Percentiles rank a stretch among this genome's conserved stretches.
These are phyloP conservation scores for Cosmia pyralina DNA, from an alignment of 2,888 invertebrate species.

Conservation along the genomic window DNA sequence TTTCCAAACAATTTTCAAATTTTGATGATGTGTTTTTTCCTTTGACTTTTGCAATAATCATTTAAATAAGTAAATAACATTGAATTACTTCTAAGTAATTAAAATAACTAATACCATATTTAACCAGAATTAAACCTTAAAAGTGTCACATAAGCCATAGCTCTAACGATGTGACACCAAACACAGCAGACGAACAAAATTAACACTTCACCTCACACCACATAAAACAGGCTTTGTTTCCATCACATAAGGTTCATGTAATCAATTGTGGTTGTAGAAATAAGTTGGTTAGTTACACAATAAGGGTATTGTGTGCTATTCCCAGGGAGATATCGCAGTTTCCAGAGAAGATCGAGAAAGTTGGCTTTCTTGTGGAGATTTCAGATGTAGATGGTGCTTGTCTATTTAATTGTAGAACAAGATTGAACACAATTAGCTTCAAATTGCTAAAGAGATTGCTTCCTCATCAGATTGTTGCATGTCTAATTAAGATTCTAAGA, in stretches of 20 bases:
- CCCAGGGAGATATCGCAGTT: constrained; percentile 74
- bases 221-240: constrained; percentile 16
- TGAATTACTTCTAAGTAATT: not conserved
- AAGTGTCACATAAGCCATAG: constrained; percentile 60
- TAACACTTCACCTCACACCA: not conserved
- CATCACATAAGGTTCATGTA: constrained; percentile 18
- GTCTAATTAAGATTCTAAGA: constrained; percentile 11
- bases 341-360: constrained; percentile 73
- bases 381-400: constrained; percentile 65
- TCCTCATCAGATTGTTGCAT: constrained; percentile 56
- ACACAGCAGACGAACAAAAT: constrained; percentile 26
- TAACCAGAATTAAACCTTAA: constrained; percentile 43
- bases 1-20: not conserved
- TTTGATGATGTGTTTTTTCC: not conserved
- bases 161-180: constrained; percentile 55
- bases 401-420: constrained; percentile 63
- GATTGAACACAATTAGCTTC: constrained; percentile 68
- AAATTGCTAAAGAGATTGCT: constrained; percentile 60
- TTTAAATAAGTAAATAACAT: not conserved
- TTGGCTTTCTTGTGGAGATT: constrained; percentile 72
- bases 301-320: constrained; percentile 74
- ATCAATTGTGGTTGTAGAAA: not conserved
- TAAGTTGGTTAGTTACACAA: constrained; percentile 64
- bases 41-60: not conserved
- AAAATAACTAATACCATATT: constrained; percentile 11